These are phyloP conservation scores for Mormyrus hasselquistii DNA, from an alignment of 2,797 vertebrate genomes.

Conservation along the genomic window DNA sequence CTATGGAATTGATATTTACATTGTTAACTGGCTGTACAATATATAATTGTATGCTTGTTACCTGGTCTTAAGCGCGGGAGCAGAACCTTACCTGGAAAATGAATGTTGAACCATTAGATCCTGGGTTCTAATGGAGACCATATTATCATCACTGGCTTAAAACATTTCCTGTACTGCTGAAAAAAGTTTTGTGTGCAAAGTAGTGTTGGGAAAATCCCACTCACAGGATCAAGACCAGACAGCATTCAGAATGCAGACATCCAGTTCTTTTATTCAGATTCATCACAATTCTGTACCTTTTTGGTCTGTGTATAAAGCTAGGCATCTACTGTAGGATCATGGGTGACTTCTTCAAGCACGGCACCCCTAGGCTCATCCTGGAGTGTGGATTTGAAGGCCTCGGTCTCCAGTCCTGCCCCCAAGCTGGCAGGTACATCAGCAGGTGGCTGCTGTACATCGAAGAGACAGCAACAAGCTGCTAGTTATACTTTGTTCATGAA, in stretches of 20 bases:
- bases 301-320: neutral
- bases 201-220: neutral
- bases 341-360: neutral
- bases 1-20: neutral
- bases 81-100: neutral
- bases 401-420: neutral
- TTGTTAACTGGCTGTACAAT: neutral
- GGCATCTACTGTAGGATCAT: neutral
- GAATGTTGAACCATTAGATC: neutral
- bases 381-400: neutral
- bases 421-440: neutral
- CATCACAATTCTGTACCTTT: neutral
- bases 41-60: neutral
- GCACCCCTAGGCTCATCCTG: neutral
- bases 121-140: neutral
- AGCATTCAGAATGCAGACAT: neutral
- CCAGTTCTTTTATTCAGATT: neutral
- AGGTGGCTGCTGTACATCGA: neutral
- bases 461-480: neutral
- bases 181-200: neutral
- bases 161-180: neutral
- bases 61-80: neutral
- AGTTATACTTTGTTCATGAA: neutral
- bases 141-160: neutral
- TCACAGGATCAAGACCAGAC: neutral